Percentiles rank a stretch among this genome's conserved stretches.
These are phyloP conservation scores for Lottia scabra DNA, from an alignment of 2,888 invertebrate species.

Conservation along the genomic window DNA sequence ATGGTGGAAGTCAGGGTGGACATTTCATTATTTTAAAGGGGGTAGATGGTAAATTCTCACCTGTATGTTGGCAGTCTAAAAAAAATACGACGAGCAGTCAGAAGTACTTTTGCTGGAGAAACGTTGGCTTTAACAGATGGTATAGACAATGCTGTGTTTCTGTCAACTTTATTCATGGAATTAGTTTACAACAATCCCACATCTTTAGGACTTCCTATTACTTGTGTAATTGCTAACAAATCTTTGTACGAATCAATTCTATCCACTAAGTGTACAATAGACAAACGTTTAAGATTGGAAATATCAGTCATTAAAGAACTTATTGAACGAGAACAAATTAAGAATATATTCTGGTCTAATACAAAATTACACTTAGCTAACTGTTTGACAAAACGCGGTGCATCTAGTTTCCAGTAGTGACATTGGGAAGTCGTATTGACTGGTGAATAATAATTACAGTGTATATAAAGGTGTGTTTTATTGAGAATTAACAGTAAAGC, in stretches of 20 bases:
- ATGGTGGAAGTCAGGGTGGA: constrained; percentile 7
- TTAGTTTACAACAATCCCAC: neutral
- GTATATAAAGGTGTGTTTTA: too few species aligned
- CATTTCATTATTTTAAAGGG: neutral
- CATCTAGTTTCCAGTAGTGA: neutral
- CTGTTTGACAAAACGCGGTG: neutral
- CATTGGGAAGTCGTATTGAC: too few species aligned
- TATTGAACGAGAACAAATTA: neutral
- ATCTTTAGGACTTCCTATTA: too few species aligned
- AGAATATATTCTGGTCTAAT: neutral
- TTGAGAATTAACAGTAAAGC: too few species aligned
- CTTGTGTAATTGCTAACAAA: too few species aligned
- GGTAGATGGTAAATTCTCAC: neutral
- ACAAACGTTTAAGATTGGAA: neutral
- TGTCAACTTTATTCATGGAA: neutral
- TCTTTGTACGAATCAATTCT: too few species aligned
- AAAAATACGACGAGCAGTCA: neutral
- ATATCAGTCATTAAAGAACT: neutral
- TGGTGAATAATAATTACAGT: too few species aligned
- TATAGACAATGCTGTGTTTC: constrained; percentile 8
- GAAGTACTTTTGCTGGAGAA: constrained; percentile 11
- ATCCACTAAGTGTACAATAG: too few species aligned
- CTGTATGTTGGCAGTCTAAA: constrained; percentile 3
- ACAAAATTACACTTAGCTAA: neutral
- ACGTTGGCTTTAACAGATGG: constrained; percentile 9